Percentiles rank a stretch among this genome's conserved stretches.
Conservation (phyloP, 2,113 vertebrate species). For the Otis tarda region DNA sequence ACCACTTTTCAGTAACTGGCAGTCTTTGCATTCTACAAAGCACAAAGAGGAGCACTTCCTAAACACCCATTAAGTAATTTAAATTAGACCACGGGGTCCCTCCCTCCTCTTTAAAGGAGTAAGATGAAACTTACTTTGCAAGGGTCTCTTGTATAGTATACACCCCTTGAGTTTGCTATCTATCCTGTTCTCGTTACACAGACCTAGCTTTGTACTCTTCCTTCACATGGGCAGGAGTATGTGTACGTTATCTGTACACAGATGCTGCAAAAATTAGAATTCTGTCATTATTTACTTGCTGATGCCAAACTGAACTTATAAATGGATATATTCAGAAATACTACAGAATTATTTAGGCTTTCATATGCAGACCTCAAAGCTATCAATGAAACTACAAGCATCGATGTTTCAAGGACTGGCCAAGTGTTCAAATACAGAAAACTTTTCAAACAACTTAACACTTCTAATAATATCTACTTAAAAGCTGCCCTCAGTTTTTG, state of each 20-base stretch:
- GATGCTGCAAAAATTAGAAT: background rate
- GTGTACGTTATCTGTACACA: background rate
- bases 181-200: background rate
- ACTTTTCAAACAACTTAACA: background rate
- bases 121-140: background rate
- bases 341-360: background rate
- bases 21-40: background rate
- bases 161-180: background rate
- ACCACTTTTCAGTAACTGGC: background rate
- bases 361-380: background rate
- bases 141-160: background rate
- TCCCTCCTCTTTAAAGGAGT: background rate
- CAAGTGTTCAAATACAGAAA: background rate
- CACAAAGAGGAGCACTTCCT: background rate
- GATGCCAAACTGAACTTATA: background rate
- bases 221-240: background rate
- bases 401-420: background rate
- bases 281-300: background rate
- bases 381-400: rapidly evolving
- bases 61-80: background rate
- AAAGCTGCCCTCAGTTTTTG: background rate
- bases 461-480: background rate
- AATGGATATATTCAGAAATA: background rate
- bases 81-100: background rate
- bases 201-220: background rate